Percentiles rank a stretch among this genome's conserved stretches.
These are phyloP conservation scores for Nomada goodeniana DNA, from an alignment of 2,888 invertebrate species.

Conservation along the genomic window DNA sequence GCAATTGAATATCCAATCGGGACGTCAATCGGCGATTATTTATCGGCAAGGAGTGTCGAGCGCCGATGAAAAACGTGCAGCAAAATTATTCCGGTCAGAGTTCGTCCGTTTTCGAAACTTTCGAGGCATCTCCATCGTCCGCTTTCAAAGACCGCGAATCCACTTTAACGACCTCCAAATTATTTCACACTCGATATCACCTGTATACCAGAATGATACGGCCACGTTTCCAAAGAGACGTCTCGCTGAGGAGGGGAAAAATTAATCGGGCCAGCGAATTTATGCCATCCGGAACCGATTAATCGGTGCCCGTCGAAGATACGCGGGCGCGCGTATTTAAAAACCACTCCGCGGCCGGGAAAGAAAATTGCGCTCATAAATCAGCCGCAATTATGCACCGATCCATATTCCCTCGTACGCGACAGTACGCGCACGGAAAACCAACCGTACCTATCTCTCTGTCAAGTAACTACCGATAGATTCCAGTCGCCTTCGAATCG, in stretches of 20 bases:
- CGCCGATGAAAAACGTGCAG: neutral
- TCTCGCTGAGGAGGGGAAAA: neutral
- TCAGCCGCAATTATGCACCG: conserved; percentile 41
- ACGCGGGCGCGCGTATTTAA: conserved; percentile 23
- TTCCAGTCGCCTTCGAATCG: neutral
- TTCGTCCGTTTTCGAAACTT: neutral
- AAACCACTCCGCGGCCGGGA: neutral
- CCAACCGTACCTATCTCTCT: neutral
- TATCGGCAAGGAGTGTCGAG: neutral
- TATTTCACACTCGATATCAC: conserved; percentile 9
- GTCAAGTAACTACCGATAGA: neutral
- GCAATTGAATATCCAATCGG: neutral
- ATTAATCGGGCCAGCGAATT: neutral
- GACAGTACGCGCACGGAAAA: conserved; percentile 20
- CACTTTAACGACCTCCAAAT: conserved; percentile 18
- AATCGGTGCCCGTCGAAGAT: conserved; percentile 19
- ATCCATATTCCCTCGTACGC: conserved; percentile 37
- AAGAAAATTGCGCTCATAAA: conserved; percentile 43
- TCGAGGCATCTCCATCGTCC: neutral
- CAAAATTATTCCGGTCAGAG: neutral
- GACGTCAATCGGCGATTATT: neutral
- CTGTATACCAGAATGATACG: neutral
- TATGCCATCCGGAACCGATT: conserved; percentile 18
- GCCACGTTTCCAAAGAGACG: conserved; percentile 5
- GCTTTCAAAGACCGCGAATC: neutral